Evolutionary conservation across 2,113 vertebrate genomes (phyloP).

Genomic region (Hystrix brachyura): DNA sequence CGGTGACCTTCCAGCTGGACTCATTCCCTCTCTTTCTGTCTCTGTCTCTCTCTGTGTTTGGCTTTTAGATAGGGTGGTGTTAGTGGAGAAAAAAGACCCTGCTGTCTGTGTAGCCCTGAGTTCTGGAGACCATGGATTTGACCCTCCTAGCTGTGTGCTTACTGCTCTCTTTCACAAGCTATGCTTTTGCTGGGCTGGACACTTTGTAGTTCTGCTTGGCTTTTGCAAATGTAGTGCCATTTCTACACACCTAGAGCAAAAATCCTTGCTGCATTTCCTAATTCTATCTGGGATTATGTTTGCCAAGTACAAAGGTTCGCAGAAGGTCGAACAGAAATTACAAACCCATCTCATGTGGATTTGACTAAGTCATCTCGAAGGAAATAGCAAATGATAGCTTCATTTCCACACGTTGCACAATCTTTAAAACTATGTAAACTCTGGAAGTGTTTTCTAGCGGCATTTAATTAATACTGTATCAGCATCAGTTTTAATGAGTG

Average conservation of each 20-base stretch:
- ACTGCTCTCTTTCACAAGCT: neutral
- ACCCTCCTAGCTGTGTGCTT: neutral
- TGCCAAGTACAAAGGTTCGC: neutral
- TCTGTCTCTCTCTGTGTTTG: fast-evolving
- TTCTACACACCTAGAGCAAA: slow-evolving; percentile 4
- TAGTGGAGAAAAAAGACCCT: neutral
- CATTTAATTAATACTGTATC: neutral
- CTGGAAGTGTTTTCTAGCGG: neutral
- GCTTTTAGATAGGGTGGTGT: neutral
- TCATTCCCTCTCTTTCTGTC: neutral
- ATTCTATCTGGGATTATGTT: slow-evolving; percentile 13
- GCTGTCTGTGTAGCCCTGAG: neutral
- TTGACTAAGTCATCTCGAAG: neutral
- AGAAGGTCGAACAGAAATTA: neutral
- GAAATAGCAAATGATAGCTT: neutral
- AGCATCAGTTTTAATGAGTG: slow-evolving; percentile 33
- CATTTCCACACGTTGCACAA: neutral
- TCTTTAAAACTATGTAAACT: neutral
- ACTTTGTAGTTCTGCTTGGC: neutral
- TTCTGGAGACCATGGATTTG: neutral
- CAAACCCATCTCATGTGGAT: neutral
- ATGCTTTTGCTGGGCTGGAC: neutral
- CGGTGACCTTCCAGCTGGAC: neutral
- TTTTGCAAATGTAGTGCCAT: neutral
- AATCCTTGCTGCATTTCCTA: neutral